These are phyloP conservation scores for Ommatoiulus sabulosus DNA, from an alignment of 2,888 invertebrate species.

Conservation along the genomic window DNA sequence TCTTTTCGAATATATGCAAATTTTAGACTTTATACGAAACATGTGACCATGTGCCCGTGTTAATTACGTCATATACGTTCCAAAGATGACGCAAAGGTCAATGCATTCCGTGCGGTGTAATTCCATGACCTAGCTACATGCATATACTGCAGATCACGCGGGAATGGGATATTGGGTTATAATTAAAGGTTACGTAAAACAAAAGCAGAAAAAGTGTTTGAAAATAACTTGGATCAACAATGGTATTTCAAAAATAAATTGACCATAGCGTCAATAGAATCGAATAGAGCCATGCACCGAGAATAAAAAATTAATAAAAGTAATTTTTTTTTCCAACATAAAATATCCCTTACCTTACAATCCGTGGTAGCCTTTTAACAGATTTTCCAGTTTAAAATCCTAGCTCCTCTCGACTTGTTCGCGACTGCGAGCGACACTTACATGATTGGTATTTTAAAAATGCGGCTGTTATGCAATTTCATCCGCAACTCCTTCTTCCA, in stretches of 20 bases:
- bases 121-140: not conserved
- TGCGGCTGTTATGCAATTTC: conserved; percentile 24
- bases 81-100: conserved; percentile 1
- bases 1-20: not conserved
- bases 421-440: not conserved
- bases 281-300: not conserved
- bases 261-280: not conserved
- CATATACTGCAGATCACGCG: not conserved
- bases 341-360: not conserved
- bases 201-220: not conserved
- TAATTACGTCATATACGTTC: not conserved
- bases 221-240: not conserved
- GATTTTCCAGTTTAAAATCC: conserved; percentile 22
- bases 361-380: not conserved
- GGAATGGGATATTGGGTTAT: not conserved
- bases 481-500: not conserved
- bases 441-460: not conserved
- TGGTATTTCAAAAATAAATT: not conserved
- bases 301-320: not conserved
- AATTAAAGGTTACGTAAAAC: not conserved
- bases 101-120: not conserved
- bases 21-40: not conserved
- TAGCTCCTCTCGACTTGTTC: not conserved
- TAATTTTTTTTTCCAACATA: not conserved
- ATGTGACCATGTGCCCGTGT: not conserved